Conservation (phyloP, 2,888 invertebrate species). For the Drosophila histrio region DNA sequence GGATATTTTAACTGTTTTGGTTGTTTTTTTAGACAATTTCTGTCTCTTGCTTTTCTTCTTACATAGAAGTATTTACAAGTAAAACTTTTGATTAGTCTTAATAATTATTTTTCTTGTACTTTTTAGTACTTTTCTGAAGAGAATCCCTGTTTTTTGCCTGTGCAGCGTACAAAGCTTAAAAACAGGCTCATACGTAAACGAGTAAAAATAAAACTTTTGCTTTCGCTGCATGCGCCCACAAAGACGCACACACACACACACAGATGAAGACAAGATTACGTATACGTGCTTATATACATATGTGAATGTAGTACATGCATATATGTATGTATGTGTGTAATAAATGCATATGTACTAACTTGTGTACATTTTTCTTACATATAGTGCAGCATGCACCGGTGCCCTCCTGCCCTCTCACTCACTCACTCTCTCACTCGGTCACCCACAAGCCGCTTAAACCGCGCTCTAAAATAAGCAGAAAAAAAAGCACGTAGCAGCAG, state of each 20-base stretch:
- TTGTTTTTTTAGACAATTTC: not conserved
- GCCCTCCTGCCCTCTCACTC: slow-evolving; percentile 9
- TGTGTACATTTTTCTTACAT: slow-evolving; percentile 9
- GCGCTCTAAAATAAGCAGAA: slow-evolving; percentile 41
- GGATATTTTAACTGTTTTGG: not conserved
- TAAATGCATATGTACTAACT: slow-evolving; percentile 11
- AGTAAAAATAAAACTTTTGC: slow-evolving; percentile 36
- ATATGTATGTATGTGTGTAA: slow-evolving; percentile 6
- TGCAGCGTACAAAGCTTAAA: not conserved
- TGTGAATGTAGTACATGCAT: not conserved
- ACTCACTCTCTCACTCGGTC: slow-evolving; percentile 16
- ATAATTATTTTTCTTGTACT: not conserved
- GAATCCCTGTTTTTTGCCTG: not conserved
- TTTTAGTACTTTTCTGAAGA: slow-evolving; percentile 1
- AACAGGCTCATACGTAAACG: not conserved
- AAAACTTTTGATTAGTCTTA: not conserved
- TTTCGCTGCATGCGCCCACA: slow-evolving; percentile 21
- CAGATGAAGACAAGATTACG: not conserved
- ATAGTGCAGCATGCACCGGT: slow-evolving; percentile 65
- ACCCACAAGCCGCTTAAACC: slow-evolving; percentile 42
- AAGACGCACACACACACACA: slow-evolving; percentile 24
- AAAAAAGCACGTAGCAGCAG: slow-evolving; percentile 20
- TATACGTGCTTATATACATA: slow-evolving; percentile 8
- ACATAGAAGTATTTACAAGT: not conserved
- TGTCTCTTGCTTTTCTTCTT: not conserved